A percentile compares a stretch with the other conserved stretches of the same genome.
Evolutionary conservation across 2,113 vertebrate genomes (phyloP).

Genomic region (Quiscalus mexicanus): DNA sequence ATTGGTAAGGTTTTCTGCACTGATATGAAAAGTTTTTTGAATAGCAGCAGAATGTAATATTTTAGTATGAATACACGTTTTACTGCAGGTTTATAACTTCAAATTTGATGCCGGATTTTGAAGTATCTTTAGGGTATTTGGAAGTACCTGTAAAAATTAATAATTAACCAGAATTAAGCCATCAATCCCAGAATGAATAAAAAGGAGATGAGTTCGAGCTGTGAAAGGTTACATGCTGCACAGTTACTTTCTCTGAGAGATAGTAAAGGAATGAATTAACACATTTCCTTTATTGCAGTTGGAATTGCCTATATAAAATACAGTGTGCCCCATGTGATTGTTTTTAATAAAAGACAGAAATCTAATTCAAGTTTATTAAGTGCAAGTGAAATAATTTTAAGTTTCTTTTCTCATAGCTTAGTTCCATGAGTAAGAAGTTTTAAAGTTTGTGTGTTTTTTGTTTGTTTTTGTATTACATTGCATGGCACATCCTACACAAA

Average conservation of each 20-base stretch:
- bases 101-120: neutral
- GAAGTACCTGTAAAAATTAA: neutral
- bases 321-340: slow-evolving; percentile 42
- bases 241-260: slow-evolving; percentile 23
- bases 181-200: slow-evolving; percentile 42
- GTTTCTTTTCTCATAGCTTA: neutral
- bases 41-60: neutral
- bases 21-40: neutral
- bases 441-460: neutral
- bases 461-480: neutral
- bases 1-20: neutral
- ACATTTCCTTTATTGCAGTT: slow-evolving; percentile 50
- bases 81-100: neutral
- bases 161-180: slow-evolving; percentile 27
- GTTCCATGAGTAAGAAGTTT: neutral
- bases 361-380: slow-evolving; percentile 1
- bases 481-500: neutral
- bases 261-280: slow-evolving; percentile 26
- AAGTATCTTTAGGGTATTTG: slow-evolving; percentile 1
- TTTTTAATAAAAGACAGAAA: slow-evolving; percentile 60
- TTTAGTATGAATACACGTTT: neutral
- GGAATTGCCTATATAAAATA: slow-evolving; percentile 63
- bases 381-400: neutral
- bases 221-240: slow-evolving; percentile 29
- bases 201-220: slow-evolving; percentile 28